phyloP scores from a whole-genome alignment of 2,888 invertebrate species.

The Euproctis similis region DNA sequence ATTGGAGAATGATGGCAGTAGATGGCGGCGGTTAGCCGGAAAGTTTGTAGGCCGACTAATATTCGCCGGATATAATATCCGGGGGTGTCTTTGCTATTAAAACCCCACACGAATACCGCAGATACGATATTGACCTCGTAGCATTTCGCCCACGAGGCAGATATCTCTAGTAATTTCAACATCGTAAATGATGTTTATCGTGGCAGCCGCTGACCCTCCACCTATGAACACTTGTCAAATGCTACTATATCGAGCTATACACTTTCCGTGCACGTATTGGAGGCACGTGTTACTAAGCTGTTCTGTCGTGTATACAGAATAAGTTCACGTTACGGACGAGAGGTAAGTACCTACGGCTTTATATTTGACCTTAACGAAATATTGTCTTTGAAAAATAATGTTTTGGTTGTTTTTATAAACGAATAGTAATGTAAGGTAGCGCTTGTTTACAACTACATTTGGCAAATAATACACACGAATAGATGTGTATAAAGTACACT shows the following conservation, averaged over 20 bases:
- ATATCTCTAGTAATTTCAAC: conserved; percentile 49
- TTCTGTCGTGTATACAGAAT: conserved; percentile 10
- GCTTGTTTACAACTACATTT: too few relatives aligned
- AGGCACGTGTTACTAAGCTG: conserved; percentile 14
- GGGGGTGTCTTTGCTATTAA: conserved; percentile 56
- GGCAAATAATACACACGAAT: too few relatives aligned
- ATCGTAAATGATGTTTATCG: conserved; percentile 24
- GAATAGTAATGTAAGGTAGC: too few relatives aligned
- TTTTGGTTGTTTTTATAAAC: too few relatives aligned
- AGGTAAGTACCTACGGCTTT: too few relatives aligned
- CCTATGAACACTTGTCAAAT: conserved; percentile 30
- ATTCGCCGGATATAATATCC: conserved; percentile 58
- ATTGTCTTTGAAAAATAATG: too few relatives aligned
- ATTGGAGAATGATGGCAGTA: conserved; percentile 62
- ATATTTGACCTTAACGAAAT: too few relatives aligned
- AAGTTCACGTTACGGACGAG: too few relatives aligned
- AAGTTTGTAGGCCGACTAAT: conserved; percentile 56
- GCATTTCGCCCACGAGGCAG: conserved; percentile 47
- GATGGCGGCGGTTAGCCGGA: conserved; percentile 54
- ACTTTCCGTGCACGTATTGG: conserved; percentile 18
- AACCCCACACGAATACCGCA: conserved; percentile 55
- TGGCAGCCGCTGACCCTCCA: conserved; percentile 37
- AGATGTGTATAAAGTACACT: too few relatives aligned
- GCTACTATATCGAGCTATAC: not conserved
- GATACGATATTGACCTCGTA: conserved; percentile 53